phyloP scores from a whole-genome alignment of 1,140 invertebrate species.

The Cryptotermes secundus region DNA sequence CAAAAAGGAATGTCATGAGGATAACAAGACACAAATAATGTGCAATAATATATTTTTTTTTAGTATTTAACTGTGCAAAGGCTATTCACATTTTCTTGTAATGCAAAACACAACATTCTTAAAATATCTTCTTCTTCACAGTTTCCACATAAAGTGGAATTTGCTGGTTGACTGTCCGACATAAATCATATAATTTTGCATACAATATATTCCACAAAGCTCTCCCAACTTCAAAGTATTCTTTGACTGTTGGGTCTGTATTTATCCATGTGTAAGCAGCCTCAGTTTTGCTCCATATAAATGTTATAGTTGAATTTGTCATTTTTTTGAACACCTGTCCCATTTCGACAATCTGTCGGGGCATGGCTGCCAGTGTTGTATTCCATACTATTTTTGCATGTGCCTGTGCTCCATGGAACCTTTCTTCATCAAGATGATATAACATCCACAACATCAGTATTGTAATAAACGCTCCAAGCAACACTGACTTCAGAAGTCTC shows the following conservation, averaged over 20 bases:
- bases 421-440: neutral
- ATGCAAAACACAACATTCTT: neutral
- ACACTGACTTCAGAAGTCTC: neutral
- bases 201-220: neutral
- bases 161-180: constrained; percentile 4
- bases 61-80: neutral
- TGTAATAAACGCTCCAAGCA: neutral
- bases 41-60: neutral
- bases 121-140: neutral
- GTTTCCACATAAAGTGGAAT: constrained; percentile 12
- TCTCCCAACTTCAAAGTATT: neutral
- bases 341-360: neutral
- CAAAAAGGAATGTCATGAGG: neutral
- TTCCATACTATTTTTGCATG: neutral
- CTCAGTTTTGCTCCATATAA: neutral
- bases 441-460: neutral
- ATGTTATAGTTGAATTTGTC: neutral
- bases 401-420: neutral
- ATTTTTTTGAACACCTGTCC: neutral
- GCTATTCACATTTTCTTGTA: neutral
- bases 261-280: neutral
- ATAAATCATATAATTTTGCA: neutral
- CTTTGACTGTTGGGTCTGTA: neutral
- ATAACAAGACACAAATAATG: neutral
- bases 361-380: neutral